Percentiles rank a stretch among this genome's conserved stretches.
phyloP scores from a whole-genome alignment of 2,888 invertebrate species.

The Phaedon cochleariae region DNA sequence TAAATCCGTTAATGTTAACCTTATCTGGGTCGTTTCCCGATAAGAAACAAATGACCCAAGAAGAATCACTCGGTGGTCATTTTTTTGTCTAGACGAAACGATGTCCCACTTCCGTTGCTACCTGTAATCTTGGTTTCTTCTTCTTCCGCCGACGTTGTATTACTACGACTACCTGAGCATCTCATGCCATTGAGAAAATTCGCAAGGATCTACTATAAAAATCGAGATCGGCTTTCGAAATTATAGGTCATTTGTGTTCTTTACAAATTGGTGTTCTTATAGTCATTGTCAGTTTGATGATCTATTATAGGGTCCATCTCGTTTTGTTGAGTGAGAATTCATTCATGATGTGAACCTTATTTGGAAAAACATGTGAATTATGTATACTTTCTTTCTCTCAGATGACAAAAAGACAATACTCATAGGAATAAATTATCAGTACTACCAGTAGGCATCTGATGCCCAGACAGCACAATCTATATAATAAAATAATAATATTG shows the following conservation, averaged over 20 bases:
- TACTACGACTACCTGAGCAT: slow-evolving; percentile 24
- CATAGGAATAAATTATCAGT: no score
- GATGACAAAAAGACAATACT: no score
- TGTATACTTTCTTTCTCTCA: no score
- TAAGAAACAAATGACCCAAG: slow-evolving; percentile 23
- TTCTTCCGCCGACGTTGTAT: slow-evolving; percentile 20
- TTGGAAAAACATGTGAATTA: no score
- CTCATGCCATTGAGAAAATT: slow-evolving; percentile 20
- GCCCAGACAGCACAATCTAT: no score
- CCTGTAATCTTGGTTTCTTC: slow-evolving; percentile 42
- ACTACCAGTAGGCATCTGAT: no score
- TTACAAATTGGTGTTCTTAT: slow-evolving; percentile 24
- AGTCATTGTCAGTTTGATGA: neutral
- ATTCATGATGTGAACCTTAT: no score
- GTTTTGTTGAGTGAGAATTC: no score
- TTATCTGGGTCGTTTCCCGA: slow-evolving; percentile 24
- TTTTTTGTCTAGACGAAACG: slow-evolving; percentile 45
- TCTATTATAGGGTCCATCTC: no score
- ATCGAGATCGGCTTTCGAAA: slow-evolving; percentile 13
- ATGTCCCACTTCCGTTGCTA: slow-evolving; percentile 45
- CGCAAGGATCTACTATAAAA: slow-evolving; percentile 24
- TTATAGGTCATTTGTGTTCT: slow-evolving; percentile 25
- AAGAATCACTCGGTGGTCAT: slow-evolving; percentile 36
- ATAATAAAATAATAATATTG: no score
- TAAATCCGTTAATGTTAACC: slow-evolving; percentile 36